Percentiles rank a stretch among this genome's conserved stretches.
Evolutionary conservation across 2,113 vertebrate species (phyloP).

Genomic region (Heterotis niloticus): DNA sequence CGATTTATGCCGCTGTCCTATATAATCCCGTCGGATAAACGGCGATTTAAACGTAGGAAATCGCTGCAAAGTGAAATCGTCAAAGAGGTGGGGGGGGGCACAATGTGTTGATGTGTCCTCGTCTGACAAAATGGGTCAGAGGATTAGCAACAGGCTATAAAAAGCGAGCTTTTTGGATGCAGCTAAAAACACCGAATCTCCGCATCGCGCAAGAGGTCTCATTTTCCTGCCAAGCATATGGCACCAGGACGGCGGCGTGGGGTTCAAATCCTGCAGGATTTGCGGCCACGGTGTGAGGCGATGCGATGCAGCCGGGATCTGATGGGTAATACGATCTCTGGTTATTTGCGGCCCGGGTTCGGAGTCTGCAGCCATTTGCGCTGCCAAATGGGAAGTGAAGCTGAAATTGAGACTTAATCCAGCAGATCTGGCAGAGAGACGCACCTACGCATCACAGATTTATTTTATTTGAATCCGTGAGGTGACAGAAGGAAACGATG

Average conservation of each 20-base stretch:
- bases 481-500: conserved; percentile 27
- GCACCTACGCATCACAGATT: not conserved
- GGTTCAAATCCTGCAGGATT: conserved; percentile 59
- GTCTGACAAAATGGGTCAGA: conserved; percentile 42
- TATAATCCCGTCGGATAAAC: conserved; percentile 31
- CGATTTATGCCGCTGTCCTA: not conserved
- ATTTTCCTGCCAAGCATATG: conserved; percentile 37
- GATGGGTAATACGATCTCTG: conserved; percentile 23
- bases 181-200: conserved; percentile 13
- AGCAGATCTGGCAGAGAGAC: not conserved
- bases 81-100: conserved; percentile 19
- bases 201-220: conserved; percentile 8
- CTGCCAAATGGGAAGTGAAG: not conserved
- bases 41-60: conserved; percentile 19
- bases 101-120: conserved; percentile 25
- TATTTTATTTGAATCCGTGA: conserved; percentile 40
- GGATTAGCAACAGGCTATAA: conserved; percentile 45
- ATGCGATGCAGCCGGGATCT: conserved; percentile 11
- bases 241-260: conserved; percentile 47
- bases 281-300: conserved; percentile 27
- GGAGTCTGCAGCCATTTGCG: conserved; percentile 18
- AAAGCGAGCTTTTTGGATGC: conserved; percentile 40
- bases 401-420: not conserved
- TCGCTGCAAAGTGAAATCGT: conserved; percentile 29
- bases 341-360: conserved; percentile 36